phyloP scores from a whole-genome alignment of 1,140 invertebrate genomes.

The Dendrolimus punctatus region DNA sequence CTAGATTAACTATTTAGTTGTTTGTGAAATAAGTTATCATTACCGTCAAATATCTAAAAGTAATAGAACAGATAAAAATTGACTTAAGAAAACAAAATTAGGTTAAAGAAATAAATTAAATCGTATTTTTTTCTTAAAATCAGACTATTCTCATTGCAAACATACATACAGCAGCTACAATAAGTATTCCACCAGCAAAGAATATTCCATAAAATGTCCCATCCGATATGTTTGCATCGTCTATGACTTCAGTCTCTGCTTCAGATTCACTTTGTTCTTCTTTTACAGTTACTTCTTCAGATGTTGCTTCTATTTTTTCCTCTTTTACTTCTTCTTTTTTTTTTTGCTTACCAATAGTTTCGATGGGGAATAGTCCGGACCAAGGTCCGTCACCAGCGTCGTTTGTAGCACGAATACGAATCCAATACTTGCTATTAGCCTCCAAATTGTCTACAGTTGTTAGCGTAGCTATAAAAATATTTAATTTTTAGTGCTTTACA shows the following conservation, averaged over 20 bases:
- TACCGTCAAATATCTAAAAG: not conserved
- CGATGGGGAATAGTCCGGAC: constrained; percentile 20
- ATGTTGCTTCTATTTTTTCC: constrained; percentile 14
- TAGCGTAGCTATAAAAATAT: constrained; percentile 17
- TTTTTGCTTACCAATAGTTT: constrained; percentile 16
- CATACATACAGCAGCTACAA: constrained; percentile 35
- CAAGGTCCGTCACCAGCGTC: constrained; percentile 33
- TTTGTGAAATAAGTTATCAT: not conserved
- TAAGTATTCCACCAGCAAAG: constrained; percentile 36
- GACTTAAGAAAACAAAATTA: not conserved
- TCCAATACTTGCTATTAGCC: constrained; percentile 29
- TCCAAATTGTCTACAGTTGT: constrained; percentile 23
- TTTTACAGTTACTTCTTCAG: constrained; percentile 6
- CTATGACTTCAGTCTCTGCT: constrained; percentile 9
- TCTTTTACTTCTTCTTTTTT: constrained; percentile 11
- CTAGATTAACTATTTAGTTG: too few relatives aligned
- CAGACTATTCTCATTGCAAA: constrained; percentile 38
- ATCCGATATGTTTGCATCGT: constrained; percentile 8
- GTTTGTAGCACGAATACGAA: constrained; percentile 30
- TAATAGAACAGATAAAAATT: not conserved
- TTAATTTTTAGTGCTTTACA: not conserved
- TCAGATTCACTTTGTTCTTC: constrained; percentile 7
- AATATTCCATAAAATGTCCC: constrained; percentile 45
- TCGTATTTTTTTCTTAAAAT: constrained; percentile 12
- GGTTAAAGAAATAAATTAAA: not conserved